phyloP scores from a whole-genome alignment of 2,888 invertebrate genomes.

The Leptothorax acervorum region DNA sequence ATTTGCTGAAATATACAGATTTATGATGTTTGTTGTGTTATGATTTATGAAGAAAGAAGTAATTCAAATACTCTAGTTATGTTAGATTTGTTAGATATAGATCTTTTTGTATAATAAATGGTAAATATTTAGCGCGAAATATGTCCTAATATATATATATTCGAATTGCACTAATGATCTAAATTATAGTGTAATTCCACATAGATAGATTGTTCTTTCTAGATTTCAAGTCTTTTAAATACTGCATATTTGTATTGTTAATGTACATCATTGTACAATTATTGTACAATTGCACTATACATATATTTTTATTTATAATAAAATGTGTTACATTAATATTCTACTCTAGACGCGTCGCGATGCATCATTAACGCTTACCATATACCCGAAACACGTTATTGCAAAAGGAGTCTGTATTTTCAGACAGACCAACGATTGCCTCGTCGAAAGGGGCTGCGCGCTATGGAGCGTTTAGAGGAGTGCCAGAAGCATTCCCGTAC shows the following conservation, averaged over 20 bases:
- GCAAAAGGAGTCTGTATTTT: constrained; percentile 26
- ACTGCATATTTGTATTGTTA: background rate
- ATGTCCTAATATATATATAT: no score
- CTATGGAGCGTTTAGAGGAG: constrained; percentile 39
- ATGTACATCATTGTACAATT: background rate
- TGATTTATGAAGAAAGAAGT: no score
- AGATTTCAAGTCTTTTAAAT: background rate
- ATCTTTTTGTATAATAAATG: no score
- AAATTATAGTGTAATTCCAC: background rate
- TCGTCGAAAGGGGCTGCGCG: constrained; percentile 39
- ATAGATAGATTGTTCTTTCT: background rate
- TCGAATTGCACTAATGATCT: background rate
- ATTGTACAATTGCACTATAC: background rate
- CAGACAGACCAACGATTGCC: constrained; percentile 16
- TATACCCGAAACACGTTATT: constrained; percentile 16
- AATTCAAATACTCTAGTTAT: no score
- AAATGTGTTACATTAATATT: background rate
- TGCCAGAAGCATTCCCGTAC: constrained; percentile 55
- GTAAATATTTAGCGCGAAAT: no score
- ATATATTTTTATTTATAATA: constrained; percentile 14
- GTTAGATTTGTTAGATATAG: no score
- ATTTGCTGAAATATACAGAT: no score
- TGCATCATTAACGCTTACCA: background rate
- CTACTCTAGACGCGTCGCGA: background rate
- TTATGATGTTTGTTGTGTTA: no score